Evolutionary conservation across 2,113 vertebrate species (phyloP), one percentile per base, ranked within the genome.

Genomic region (Trochalopteron elliotii): DNA sequence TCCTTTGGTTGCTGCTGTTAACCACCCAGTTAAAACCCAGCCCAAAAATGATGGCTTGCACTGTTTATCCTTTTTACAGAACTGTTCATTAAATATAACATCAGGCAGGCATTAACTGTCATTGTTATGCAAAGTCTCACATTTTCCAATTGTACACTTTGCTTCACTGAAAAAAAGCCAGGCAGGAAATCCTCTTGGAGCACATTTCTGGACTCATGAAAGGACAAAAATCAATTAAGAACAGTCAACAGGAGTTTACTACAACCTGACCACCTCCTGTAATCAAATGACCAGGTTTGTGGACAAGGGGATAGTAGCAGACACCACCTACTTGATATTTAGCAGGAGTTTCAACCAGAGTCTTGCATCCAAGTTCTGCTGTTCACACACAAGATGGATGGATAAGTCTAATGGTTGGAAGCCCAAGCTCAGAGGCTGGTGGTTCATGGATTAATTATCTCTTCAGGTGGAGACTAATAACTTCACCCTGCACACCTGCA

Each of bases 71-170:
- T 50, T 80, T 75, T 92, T 33, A 79, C 49, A 76, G 15, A 70
- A 21, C 57, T 79, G 59, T 37, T 95, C 75, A 94, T 83, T 95
- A 95, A 96, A 76, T 56, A 72, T 25, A 92, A 81, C 67, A 87
- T 90, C 84, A 95, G 49, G 25, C 21, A 76, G 8, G 30, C n/a
- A 55, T 42, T 61, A 83, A 61, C 69, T 83, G 9, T 9, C 11
- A 16, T 40, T 61, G 30, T 13, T 23, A 55, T 9, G 16, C 31
- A 49, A 69, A 84, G 19, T 53, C 23, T 78, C 17, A 2, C 11
- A 14, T 24, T 74, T 77, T 70, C 21, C 59, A 30, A 19, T 55
- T 40, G 42, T 1, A 53, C 9, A 9, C 11, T 61, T 35, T 19
- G 5, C n/a, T 47, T 28, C 7, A 79, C 57, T 55, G 2, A 33